phyloP scores from a whole-genome alignment of 2,888 invertebrate species.

The Boloria selene region DNA sequence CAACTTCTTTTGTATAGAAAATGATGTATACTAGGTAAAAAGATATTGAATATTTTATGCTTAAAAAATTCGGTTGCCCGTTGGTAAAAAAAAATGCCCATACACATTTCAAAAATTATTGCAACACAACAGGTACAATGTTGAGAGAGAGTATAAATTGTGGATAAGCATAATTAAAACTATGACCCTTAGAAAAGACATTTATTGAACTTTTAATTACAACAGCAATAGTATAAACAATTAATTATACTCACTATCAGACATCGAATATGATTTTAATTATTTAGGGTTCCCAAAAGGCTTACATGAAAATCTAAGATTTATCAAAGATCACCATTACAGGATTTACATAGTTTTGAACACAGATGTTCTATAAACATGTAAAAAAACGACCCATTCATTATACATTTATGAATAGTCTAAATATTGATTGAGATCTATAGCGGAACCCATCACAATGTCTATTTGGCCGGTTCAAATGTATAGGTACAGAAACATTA shows the following conservation, averaged over 20 bases:
- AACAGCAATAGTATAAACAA: conserved; percentile 66
- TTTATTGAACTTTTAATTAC: conserved; percentile 68
- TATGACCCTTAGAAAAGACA: conserved; percentile 55
- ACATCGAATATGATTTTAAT: conserved; percentile 17
- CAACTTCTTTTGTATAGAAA: too few species aligned
- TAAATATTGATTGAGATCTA: conserved; percentile 13
- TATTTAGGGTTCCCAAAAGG: conserved; percentile 26
- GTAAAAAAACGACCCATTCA: conserved; percentile 1
- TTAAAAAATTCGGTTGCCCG: too few species aligned
- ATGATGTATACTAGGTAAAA: too few species aligned
- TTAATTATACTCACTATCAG: conserved; percentile 35
- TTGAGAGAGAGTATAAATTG: too few species aligned
- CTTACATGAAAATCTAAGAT: conserved; percentile 20
- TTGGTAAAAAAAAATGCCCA: too few species aligned
- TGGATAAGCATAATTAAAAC: conserved; percentile 29
- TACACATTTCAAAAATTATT: too few species aligned
- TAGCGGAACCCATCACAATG: conserved; percentile 18
- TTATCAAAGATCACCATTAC: conserved; percentile 7
- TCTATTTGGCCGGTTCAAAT: conserved; percentile 29
- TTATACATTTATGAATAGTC: conserved; percentile 7
- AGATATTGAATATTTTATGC: too few species aligned
- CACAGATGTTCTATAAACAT: conserved; percentile 24
- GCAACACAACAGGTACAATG: too few species aligned
- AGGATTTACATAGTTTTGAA: conserved; percentile 10
- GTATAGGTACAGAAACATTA: conserved; percentile 21